A percentile compares a stretch with the other conserved stretches of the same genome.
Evolutionary conservation across 2,888 invertebrate genomes (phyloP).

Genomic region (Sacculina carcini): DNA sequence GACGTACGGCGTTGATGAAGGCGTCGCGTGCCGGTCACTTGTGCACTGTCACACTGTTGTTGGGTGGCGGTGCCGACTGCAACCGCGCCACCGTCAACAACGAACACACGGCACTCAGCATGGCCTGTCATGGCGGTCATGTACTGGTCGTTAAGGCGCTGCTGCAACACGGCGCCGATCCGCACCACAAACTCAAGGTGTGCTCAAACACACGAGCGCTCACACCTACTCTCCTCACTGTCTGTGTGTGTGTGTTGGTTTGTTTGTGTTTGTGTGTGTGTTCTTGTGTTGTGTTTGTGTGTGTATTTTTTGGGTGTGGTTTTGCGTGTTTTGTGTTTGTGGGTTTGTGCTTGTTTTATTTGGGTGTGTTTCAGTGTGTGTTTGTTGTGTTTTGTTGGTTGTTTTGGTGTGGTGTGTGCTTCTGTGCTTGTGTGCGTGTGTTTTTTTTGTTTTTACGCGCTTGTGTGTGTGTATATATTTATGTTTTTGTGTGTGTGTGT

Average conservation of each 20-base stretch:
- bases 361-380: too few relatives aligned
- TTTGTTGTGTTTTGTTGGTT: too few relatives aligned
- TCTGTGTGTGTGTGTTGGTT: too few relatives aligned
- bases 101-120: constrained; percentile 85
- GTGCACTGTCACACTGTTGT: constrained; percentile 84
- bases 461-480: too few relatives aligned
- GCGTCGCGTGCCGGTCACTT: constrained; percentile 87
- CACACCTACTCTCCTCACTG: not conserved
- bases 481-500: too few relatives aligned
- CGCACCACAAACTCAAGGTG: constrained; percentile 78
- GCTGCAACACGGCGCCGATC: constrained; percentile 72
- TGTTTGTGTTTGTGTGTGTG: too few relatives aligned
- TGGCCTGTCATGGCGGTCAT: constrained; percentile 92
- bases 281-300: not conserved
- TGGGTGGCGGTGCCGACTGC: constrained; percentile 61
- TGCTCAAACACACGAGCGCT: constrained; percentile 4
- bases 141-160: constrained; percentile 73
- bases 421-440: too few relatives aligned
- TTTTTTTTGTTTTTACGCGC: too few relatives aligned
- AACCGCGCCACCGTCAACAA: constrained; percentile 61
- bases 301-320: not conserved
- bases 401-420: too few relatives aligned
- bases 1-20: constrained; percentile 93
- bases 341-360: constrained; percentile 1
- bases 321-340: too few relatives aligned